phyloP scores from a whole-genome alignment of 2,113 vertebrate genomes.

The Apodemus speciosus region DNA sequence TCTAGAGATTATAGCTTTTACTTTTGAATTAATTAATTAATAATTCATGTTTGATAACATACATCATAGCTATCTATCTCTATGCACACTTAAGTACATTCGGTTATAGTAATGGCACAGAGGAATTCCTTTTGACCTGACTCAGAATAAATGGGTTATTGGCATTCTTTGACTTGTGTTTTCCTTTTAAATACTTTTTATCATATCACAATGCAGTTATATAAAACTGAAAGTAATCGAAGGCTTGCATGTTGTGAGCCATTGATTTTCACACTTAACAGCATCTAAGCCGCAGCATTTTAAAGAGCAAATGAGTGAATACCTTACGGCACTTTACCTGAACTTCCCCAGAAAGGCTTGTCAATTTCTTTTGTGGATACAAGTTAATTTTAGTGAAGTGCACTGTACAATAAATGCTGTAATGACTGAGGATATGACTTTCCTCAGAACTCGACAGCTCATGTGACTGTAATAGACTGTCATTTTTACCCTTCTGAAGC shows the following conservation, averaged over 20 bases:
- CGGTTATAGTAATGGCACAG: slow-evolving; percentile 50
- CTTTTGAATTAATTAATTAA: slow-evolving; percentile 63
- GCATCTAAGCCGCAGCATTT: slow-evolving; percentile 11
- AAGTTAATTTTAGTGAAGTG: slow-evolving; percentile 13
- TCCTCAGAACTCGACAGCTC: slow-evolving; percentile 34
- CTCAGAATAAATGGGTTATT: slow-evolving; percentile 44
- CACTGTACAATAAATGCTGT: neutral
- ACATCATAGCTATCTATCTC: slow-evolving; percentile 32
- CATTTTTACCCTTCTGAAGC: slow-evolving; percentile 20
- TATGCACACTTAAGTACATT: slow-evolving; percentile 15
- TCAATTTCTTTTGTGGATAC: slow-evolving; percentile 18
- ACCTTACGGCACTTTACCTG: neutral
- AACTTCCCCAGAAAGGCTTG: neutral
- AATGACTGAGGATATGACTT: slow-evolving; percentile 12
- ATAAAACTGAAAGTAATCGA: slow-evolving; percentile 39
- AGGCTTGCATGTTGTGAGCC: slow-evolving; percentile 1
- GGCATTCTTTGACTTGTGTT: slow-evolving; percentile 33
- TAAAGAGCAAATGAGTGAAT: neutral
- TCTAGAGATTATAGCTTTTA: slow-evolving; percentile 61
- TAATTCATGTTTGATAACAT: slow-evolving; percentile 62
- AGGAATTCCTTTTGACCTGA: slow-evolving; percentile 47
- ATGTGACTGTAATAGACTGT: neutral
- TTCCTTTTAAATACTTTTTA: slow-evolving; percentile 51
- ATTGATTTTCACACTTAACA: slow-evolving; percentile 8
- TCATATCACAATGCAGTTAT: slow-evolving; percentile 18